Percentiles rank a stretch among this genome's conserved stretches.
Conservation (phyloP, 2,113 vertebrate species). For the Gobio gobio region DNA sequence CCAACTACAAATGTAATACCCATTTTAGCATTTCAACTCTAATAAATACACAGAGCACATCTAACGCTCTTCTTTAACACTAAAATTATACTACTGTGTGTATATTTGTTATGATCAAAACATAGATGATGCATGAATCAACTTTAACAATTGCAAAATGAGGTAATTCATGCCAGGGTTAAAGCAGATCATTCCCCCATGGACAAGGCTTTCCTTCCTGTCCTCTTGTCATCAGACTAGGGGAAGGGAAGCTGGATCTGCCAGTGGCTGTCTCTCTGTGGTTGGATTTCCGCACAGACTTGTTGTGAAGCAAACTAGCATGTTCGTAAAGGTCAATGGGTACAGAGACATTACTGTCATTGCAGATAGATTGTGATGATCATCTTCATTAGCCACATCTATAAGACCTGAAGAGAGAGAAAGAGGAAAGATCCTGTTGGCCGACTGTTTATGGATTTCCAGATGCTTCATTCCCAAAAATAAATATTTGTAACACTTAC, state of each 20-base stretch:
- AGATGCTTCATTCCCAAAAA: not conserved
- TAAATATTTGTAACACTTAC: not conserved
- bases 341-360: conserved; percentile 43
- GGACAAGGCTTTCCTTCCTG: not conserved
- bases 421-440: not conserved
- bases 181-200: not conserved
- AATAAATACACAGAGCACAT: not conserved
- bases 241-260: not conserved
- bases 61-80: not conserved
- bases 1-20: not conserved
- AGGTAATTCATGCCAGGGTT: not conserved
- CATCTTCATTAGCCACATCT: conserved; percentile 30
- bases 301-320: conserved; percentile 31
- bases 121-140: not conserved
- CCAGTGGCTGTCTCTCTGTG: conserved; percentile 1
- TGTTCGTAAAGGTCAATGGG: conserved; percentile 44
- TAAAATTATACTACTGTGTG: not conserved
- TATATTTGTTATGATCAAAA: conserved; percentile 1
- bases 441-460: not conserved
- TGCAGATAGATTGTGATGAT: conserved; percentile 38
- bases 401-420: conserved; percentile 19
- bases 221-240: not conserved
- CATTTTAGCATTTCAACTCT: not conserved
- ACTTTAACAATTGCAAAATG: not conserved
- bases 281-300: not conserved